These are phyloP conservation scores for Heterochromis multidens DNA, from an alignment of 2,113 vertebrate genomes.

Conservation along the genomic window DNA sequence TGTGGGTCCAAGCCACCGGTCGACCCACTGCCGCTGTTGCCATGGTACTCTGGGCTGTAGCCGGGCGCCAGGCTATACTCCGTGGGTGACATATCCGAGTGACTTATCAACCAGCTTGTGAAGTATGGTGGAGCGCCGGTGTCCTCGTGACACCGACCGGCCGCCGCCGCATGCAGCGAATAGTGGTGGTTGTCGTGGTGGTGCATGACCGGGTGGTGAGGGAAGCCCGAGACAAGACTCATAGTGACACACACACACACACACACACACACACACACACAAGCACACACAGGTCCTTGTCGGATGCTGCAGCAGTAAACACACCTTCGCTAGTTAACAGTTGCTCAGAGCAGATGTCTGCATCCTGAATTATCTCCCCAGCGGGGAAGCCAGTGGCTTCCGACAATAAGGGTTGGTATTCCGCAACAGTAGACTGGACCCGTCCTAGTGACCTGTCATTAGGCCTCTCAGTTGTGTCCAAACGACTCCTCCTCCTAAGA, in stretches of 20 bases:
- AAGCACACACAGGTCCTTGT: neutral
- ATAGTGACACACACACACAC: slow-evolving; percentile 65
- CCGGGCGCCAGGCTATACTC: slow-evolving; percentile 90
- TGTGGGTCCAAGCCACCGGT: slow-evolving; percentile 48
- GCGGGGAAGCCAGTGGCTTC: neutral
- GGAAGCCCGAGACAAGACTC: slow-evolving; percentile 95
- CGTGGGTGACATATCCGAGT: slow-evolving; percentile 94
- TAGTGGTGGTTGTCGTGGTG: slow-evolving; percentile 87
- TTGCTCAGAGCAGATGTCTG: neutral
- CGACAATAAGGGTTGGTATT: neutral
- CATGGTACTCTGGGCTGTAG: slow-evolving; percentile 93
- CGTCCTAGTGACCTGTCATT: neutral
- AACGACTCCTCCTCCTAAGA: slow-evolving; percentile 6
- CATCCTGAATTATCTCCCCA: neutral
- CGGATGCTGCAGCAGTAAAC: slow-evolving; percentile 5
- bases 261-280: neutral
- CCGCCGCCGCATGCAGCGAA: slow-evolving; percentile 86
- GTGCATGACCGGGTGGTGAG: slow-evolving; percentile 96
- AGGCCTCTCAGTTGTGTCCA: neutral
- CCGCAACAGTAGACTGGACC: rapidly evolving
- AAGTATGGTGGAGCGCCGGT: slow-evolving; percentile 94
- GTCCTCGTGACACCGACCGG: slow-evolving; percentile 87
- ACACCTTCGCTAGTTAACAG: neutral
- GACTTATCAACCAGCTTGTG: slow-evolving; percentile 95
- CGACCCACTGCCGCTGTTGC: slow-evolving; percentile 46